Evolutionary conservation across 2,113 vertebrate species (phyloP).

Genomic region (Taxidea taxus): DNA sequence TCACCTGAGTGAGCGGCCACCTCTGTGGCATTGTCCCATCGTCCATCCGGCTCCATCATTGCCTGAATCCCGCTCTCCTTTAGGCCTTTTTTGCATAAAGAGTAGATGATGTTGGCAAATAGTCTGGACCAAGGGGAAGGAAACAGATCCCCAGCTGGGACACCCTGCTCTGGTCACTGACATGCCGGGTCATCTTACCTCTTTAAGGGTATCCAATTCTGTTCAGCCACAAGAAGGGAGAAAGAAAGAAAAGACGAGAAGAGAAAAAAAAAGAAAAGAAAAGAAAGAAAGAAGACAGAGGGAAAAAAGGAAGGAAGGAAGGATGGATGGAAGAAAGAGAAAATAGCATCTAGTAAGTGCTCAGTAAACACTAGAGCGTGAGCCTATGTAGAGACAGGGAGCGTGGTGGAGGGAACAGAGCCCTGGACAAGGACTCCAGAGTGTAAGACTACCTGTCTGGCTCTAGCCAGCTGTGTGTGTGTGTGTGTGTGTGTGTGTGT

Average conservation of each 20-base stretch:
- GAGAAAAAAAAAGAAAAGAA: fast-evolving
- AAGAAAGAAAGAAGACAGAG: too few species aligned
- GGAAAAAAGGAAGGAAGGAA: not conserved
- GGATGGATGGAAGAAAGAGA: too few species aligned
- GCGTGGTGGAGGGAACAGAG: fast-evolving
- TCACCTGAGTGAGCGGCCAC: not conserved
- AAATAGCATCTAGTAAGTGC: not conserved
- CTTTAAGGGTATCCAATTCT: not conserved
- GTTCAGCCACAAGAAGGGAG: not conserved
- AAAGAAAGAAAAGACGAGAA: too few species aligned
- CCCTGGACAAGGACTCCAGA: not conserved
- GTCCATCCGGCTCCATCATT: not conserved
- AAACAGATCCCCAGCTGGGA: not conserved
- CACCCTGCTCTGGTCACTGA: not conserved
- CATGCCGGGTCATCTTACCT: not conserved
- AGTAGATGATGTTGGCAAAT: not conserved
- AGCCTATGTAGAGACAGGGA: not conserved
- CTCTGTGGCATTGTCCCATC: fast-evolving
- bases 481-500: not conserved
- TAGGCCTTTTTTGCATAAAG: not conserved
- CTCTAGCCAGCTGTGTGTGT: not conserved
- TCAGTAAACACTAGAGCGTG: not conserved
- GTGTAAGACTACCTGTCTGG: not conserved
- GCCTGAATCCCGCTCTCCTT: not conserved
- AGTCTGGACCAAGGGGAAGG: not conserved